Base-by-base conservation (phyloP, 2,797 vertebrate genomes). In the Harpagifer antarcticus region DNA sequence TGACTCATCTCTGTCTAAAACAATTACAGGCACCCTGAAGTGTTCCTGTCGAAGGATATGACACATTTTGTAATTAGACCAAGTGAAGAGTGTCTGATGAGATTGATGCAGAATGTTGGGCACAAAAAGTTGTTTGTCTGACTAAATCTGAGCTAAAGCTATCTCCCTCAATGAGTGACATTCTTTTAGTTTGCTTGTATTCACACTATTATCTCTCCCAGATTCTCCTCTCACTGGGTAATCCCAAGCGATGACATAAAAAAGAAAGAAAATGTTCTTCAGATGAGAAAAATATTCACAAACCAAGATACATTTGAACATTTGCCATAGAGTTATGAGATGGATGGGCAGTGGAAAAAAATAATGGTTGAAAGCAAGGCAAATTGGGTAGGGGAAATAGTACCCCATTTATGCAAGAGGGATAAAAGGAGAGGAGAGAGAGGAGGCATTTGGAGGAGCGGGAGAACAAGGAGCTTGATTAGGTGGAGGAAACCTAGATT, bases 391-490 rank as follows among this genome's bases (percentile, higher is more conserved):
- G 53, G 69, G 56, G 49, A 70, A 79, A 71, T 13, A 52, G 43
- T 13, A 12, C 33, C 11, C 4, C 17, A 23, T 56, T 14, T 37
- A 42, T 53, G 45, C 40, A 31, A 44, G 54, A 62, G 47, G 57
- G 72, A 82, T 79, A 53, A 81, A 56, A 70, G 61, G 58, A 56
- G 63, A 79, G 12, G n/a, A 49, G 58, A 9, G 40, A n/a, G 33
- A 20, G 54, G 43, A 44, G 52, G 10, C 44, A 23, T 31, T 61
- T 33, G n/a, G 23, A 68, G 27, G 50, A 65, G 55, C 12, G 48
- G 53, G 33, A 58, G 49, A 42, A 52, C 66, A 63, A 48, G 42
- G 14, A 72, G 59, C 47, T 56, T 3, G 57, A 64, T 66, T 48
- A 72, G 65, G 7, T 62, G 43, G 79, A 60, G 40, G 54, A 76